A percentile compares a stretch with the other conserved stretches of the same genome.
Evolutionary conservation across 2,888 invertebrate genomes (phyloP).

Genomic region (Caenorhabditis drosophilae): DNA sequence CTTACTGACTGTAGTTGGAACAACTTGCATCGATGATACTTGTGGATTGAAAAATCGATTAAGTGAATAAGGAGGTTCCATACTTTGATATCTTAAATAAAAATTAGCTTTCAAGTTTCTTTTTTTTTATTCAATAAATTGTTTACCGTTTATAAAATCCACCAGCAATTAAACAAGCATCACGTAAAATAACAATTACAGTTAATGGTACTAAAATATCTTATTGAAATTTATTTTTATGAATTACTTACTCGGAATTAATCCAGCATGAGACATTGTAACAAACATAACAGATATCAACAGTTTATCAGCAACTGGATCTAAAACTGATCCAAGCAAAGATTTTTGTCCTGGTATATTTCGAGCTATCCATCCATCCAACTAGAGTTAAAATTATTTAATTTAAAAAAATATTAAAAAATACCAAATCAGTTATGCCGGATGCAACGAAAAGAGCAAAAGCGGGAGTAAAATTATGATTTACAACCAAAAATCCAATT

Average conservation of each 20-base stretch:
- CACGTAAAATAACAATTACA: slow-evolving; percentile 82
- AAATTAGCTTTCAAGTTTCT: not conserved
- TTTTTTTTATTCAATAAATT: slow-evolving; percentile 1
- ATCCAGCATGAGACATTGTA: slow-evolving; percentile 82
- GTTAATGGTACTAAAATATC: slow-evolving; percentile 73
- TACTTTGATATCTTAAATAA: slow-evolving; percentile 33
- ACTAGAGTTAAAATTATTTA: slow-evolving; percentile 37
- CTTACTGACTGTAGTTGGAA: slow-evolving; percentile 91
- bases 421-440: slow-evolving; percentile 88
- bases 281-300: slow-evolving; percentile 87
- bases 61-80: slow-evolving; percentile 48
- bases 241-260: slow-evolving; percentile 78
- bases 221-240: not conserved
- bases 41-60: slow-evolving; percentile 63
- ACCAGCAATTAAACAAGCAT: slow-evolving; percentile 81
- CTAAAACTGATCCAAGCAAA: slow-evolving; percentile 89
- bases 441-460: slow-evolving; percentile 83
- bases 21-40: slow-evolving; percentile 73
- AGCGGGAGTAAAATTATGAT: slow-evolving; percentile 81
- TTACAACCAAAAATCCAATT: slow-evolving; percentile 85
- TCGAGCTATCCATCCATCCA: slow-evolving; percentile 93
- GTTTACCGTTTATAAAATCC: slow-evolving; percentile 85
- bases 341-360: slow-evolving; percentile 89
- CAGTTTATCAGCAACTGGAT: slow-evolving; percentile 95
- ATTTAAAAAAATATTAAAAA: slow-evolving; percentile 39